phyloP scores from a whole-genome alignment of 2,888 invertebrate species.

The Scelioninae gen. 2 region DNA sequence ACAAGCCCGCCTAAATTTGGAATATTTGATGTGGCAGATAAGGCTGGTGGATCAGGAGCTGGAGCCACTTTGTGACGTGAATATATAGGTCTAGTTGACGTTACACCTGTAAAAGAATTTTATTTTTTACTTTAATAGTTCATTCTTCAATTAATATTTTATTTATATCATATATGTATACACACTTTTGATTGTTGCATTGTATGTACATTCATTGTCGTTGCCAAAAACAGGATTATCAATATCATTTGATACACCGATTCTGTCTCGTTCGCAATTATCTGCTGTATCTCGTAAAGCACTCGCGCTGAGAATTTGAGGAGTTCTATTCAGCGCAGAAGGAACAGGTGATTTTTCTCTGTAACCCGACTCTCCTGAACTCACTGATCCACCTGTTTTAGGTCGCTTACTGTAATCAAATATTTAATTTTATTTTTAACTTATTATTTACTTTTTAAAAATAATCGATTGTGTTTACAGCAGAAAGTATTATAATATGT shows the following conservation, averaged over 20 bases:
- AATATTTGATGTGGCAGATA: conserved; percentile 72
- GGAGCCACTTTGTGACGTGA: conserved; percentile 71
- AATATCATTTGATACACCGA: conserved; percentile 75
- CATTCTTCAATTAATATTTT: too few relatives aligned
- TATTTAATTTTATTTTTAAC: too few relatives aligned
- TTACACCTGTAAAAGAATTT: conserved; percentile 68
- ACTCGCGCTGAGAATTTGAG: conserved; percentile 78
- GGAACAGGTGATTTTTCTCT: conserved; percentile 73
- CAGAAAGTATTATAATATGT: too few relatives aligned
- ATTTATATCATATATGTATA: conserved; percentile 28
- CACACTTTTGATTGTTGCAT: conserved; percentile 79
- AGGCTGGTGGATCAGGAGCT: conserved; percentile 68
- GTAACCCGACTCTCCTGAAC: conserved; percentile 72
- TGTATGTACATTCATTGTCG: conserved; percentile 74
- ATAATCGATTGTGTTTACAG: too few relatives aligned
- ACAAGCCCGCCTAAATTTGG: conserved; percentile 72
- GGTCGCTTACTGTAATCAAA: conserved; percentile 42
- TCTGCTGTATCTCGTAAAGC: conserved; percentile 75
- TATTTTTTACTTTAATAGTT: too few relatives aligned
- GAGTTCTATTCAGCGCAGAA: conserved; percentile 69
- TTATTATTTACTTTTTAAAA: too few relatives aligned
- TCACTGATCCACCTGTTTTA: conserved; percentile 70
- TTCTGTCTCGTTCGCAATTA: conserved; percentile 73
- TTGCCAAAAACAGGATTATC: conserved; percentile 75
- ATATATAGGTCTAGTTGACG: conserved; percentile 69